A percentile compares a stretch with the other conserved stretches of the same genome.
phyloP scores from a whole-genome alignment of 2,797 vertebrate genomes.

The Synaphobranchus kaupii region DNA sequence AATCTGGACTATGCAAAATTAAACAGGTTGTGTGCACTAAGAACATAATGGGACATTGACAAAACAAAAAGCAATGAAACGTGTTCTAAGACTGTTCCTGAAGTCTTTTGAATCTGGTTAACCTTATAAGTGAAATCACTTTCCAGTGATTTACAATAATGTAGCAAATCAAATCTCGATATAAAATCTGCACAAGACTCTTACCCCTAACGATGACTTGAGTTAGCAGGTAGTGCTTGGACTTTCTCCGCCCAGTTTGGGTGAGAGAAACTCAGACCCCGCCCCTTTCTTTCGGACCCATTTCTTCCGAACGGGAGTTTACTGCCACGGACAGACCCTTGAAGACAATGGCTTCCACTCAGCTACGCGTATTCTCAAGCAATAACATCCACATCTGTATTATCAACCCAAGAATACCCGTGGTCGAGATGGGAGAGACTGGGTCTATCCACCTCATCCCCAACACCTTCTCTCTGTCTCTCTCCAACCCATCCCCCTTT shows the following conservation, averaged over 20 bases:
- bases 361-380: constrained; percentile 82
- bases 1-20: background rate
- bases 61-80: background rate
- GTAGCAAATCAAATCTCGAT: background rate
- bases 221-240: background rate
- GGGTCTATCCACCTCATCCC: constrained; percentile 23
- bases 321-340: constrained; percentile 28
- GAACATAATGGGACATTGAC: background rate
- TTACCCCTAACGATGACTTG: background rate
- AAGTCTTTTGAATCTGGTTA: background rate
- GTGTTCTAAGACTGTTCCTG: background rate
- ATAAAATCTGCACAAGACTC: background rate
- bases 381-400: constrained; percentile 80
- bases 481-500: background rate
- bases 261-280: background rate
- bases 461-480: constrained; percentile 44
- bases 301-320: background rate
- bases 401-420: constrained; percentile 80
- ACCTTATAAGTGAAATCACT: background rate
- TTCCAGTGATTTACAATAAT: background rate
- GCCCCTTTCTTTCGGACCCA: background rate
- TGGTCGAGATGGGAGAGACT: constrained; percentile 70
- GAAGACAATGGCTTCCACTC: constrained; percentile 66
- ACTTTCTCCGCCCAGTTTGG: background rate
- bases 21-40: background rate